Evolutionary conservation across 2,888 invertebrate species (phyloP), one percentile per base, ranked within the genome.

Genomic region (Theretra japonica): DNA sequence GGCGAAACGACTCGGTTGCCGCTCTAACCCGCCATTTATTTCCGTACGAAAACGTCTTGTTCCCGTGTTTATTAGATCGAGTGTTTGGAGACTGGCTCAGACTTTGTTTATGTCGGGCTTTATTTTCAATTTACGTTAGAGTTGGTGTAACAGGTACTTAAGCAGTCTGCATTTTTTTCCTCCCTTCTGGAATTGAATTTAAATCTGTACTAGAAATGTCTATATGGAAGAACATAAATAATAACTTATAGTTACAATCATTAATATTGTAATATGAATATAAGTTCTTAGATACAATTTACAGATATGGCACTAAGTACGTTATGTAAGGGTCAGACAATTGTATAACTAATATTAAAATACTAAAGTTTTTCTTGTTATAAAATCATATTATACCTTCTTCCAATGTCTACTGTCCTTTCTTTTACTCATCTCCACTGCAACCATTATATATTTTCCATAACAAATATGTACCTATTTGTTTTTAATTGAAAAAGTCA

Each of bases 91-190:
- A 28, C 23, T 17, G 23, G 65, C 41, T 62, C 62, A 65, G 65
- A 65, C 65, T 17, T 11, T 65, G 65, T 65, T 65, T 65, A 65
- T 65, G 41, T 23, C 65, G 17, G 65, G 65, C 21, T 65, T 65
- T 65, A 65, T 65, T 65, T 65, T 48, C 65, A 65, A 65, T 65
- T 65, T 48, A 25, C 48, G 65, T 65, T 48, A 65, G 65, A 65
- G 41, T 65, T 23, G 21, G 21, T 65, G 23, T 48, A 15, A 11
- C 33, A 65, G 23, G 65, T 65, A 65, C 65, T 23, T 23, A 48
- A 65, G 65, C 41, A 65, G 41, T 48, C 41, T 23, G 21, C 33
- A 48, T 48, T 48, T 41, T 41, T 65, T 48, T 48, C 23, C 41
- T 65, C 17, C 41, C 65, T 23, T 15, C 17, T 17, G 65, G 25